Evolutionary conservation across 2,888 invertebrate species (phyloP).

Genomic region (Philonicus albiceps): DNA sequence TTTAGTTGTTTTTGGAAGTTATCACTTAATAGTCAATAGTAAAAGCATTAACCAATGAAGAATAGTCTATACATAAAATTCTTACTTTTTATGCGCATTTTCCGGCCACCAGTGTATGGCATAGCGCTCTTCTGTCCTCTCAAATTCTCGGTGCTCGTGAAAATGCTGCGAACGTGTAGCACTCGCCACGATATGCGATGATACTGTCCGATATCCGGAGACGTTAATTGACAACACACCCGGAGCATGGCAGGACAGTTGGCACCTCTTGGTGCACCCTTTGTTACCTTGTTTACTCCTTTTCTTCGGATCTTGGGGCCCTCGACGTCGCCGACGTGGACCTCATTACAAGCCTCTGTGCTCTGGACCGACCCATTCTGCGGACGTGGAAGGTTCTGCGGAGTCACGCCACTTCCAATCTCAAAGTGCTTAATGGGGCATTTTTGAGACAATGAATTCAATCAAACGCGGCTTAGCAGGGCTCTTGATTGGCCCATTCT

Average conservation of each 20-base stretch:
- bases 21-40: background rate
- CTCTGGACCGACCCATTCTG: background rate
- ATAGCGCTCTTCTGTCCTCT: background rate
- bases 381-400: background rate
- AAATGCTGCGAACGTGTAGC: background rate
- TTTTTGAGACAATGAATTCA: conserved; percentile 30
- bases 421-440: background rate
- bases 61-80: background rate
- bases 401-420: conserved; percentile 13
- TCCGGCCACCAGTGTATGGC: background rate
- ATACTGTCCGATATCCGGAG: background rate
- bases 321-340: background rate
- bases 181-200: background rate
- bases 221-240: conserved; percentile 19
- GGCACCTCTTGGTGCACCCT: background rate
- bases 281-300: conserved; percentile 6
- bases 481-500: conserved; percentile 28
- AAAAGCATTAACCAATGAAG: background rate
- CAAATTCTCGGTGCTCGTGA: background rate
- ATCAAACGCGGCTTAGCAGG: conserved; percentile 21
- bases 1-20: too few species aligned
- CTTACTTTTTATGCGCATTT: background rate
- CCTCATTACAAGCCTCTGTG: background rate
- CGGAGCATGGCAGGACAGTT: background rate
- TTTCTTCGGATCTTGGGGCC: background rate